Conservation (phyloP, 2,797 vertebrate species). For the Prionace glauca region DNA sequence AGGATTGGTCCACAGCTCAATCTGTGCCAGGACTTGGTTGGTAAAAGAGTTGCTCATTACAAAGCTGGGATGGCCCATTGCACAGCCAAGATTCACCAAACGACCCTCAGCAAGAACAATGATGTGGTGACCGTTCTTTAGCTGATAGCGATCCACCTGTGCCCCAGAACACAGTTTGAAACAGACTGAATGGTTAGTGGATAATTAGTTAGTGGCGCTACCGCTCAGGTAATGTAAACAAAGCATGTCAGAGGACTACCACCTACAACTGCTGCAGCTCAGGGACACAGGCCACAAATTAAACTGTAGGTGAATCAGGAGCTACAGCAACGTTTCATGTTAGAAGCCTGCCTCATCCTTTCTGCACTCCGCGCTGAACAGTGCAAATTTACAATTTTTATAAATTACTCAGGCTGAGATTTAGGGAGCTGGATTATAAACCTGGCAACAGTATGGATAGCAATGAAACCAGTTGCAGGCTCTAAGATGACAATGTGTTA, state of each 20-base stretch:
- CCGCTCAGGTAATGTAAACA: not conserved
- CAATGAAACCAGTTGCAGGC: not conserved
- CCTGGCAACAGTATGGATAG: not conserved
- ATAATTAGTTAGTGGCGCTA: not conserved
- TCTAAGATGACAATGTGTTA: not conserved
- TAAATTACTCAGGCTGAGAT: not conserved
- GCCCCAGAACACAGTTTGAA: not conserved
- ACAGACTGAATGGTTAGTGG: not conserved
- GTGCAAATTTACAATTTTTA: not conserved
- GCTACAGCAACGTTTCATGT: not conserved
- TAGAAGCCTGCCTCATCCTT: accelerated
- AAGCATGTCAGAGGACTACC: not conserved
- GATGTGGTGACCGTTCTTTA: conserved; percentile 79
- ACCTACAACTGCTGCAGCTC: not conserved
- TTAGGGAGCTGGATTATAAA: not conserved
- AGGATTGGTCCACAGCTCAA: conserved; percentile 87
- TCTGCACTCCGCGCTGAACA: not conserved
- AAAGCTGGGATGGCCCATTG: conserved; percentile 95
- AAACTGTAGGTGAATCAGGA: too few species aligned
- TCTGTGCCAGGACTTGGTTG: conserved; percentile 96
- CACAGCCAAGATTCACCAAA: conserved; percentile 91
- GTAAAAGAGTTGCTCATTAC: conserved; percentile 99
- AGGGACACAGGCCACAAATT: not conserved
- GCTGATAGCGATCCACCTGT: conserved; percentile 82
- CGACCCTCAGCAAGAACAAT: conserved; percentile 88